Base-by-base conservation (phyloP, 2,797 vertebrate species). In the Pipistrellus kuhlii region DNA sequence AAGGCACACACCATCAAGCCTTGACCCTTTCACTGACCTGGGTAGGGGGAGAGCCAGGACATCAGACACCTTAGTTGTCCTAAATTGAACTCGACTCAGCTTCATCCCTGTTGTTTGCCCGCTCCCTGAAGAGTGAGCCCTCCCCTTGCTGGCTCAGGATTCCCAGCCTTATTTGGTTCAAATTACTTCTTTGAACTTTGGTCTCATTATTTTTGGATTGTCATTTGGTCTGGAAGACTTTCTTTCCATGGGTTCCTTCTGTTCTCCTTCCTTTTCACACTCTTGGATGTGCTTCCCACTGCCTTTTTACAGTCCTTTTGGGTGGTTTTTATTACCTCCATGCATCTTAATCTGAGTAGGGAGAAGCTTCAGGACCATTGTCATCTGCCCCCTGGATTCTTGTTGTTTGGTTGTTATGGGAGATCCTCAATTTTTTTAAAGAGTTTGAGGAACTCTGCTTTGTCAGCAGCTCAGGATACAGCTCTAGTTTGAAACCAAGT, bases 141-240 rank as follows among this genome's bases (percentile, higher is more conserved):
- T 12, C 96, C 96, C 94, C 96, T 92, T 85, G 93, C 95, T 96
- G 64, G 96, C 96, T 97, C 64, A 77, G 77, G 73, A 53, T 82
- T 86, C 66, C 59, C 94, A 90, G 90, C 88, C 83, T 95, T 97
- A 92, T 96, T 97, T 96, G 96, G 97, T 97, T 98, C 98, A 97
- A 97, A 98, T 97, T 97, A 97, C 97, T 97, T 97, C 97, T 98
- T 98, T 98, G 97, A 98, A 98, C 96, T 98, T 98, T 96, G 97
- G 97, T 97, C 97, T 98, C 97, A 98, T 98, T 98, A 98, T 98
- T 98, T 98, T 98, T 98, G 98, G 98, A 98, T 97, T 78, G 41
- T 98, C 97, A 96, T 96, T 98, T 97, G 97, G 96, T 98, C 98
- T 98, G 97, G 97, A 98, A 98, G 97, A 97, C 97, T 98, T 98